phyloP scores from a whole-genome alignment of 2,113 vertebrate genomes.

The Hyperoodon ampullatus region DNA sequence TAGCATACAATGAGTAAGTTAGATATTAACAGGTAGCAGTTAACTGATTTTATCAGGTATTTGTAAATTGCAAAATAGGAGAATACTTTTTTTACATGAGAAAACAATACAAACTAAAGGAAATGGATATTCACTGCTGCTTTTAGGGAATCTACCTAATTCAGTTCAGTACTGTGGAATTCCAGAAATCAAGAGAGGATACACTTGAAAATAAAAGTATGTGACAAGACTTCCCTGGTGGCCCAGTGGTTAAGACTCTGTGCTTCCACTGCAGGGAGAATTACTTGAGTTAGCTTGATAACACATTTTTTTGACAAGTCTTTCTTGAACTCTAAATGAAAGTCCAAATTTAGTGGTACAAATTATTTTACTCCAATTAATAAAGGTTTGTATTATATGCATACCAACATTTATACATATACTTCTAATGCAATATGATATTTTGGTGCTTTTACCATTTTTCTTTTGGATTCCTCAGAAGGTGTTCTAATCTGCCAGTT shows the following conservation, averaged over 20 bases:
- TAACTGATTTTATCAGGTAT: neutral
- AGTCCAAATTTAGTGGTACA: slow-evolving; percentile 15
- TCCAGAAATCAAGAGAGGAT: neutral
- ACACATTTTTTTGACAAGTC: neutral
- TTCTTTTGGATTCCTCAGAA: neutral
- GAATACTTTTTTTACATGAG: neutral
- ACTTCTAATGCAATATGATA: neutral
- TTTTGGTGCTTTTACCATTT: neutral
- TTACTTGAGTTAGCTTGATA: slow-evolving; percentile 14
- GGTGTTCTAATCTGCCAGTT: neutral
- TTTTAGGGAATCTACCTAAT: neutral
- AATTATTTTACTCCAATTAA: neutral
- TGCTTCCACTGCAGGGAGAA: too few species aligned
- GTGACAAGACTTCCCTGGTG: neutral
- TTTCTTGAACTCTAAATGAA: slow-evolving; percentile 31
- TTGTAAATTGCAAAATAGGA: neutral
- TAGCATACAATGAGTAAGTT: neutral
- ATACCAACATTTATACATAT: neutral
- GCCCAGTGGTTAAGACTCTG: too few species aligned
- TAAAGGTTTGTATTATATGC: neutral
- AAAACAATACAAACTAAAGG: slow-evolving; percentile 5
- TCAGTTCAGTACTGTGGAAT: neutral
- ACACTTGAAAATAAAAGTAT: neutral
- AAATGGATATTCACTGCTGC: neutral
- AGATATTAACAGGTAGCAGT: neutral